Conservation (phyloP, 2,113 vertebrate species). For the Cheirogaleus medius region DNA sequence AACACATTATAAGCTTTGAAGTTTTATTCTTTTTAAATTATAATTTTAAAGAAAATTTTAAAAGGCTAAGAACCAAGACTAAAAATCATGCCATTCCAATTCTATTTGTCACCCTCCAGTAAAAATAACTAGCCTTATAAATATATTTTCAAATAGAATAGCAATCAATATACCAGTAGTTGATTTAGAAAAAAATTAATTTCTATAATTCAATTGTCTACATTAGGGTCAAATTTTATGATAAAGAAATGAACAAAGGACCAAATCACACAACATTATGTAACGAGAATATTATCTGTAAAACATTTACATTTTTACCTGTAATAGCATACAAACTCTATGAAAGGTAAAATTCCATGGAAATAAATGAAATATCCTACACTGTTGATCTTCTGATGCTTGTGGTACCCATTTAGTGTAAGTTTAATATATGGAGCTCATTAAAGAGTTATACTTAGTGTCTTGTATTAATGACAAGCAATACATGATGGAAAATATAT, state of each 20-base stretch:
- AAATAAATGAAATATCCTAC: conserved; percentile 47
- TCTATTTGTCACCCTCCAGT: not conserved
- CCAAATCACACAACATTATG: not conserved
- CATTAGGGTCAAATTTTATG: conserved; percentile 10
- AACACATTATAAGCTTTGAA: not conserved
- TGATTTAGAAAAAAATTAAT: not conserved
- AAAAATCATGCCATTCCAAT: not conserved
- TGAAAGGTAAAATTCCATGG: not conserved
- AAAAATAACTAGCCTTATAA: conserved; percentile 6
- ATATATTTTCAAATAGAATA: not conserved
- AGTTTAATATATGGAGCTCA: conserved; percentile 66
- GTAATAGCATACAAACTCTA: not conserved
- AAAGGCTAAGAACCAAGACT: conserved; percentile 27
- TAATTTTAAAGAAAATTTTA: conserved; percentile 39
- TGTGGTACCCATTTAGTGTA: not conserved
- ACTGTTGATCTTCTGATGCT: conserved; percentile 10
- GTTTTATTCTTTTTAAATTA: not conserved
- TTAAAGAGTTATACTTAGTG: conserved; percentile 64
- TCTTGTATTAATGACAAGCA: conserved; percentile 66
- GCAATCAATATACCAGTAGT: not conserved
- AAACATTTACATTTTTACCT: not conserved
- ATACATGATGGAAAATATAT: conserved; percentile 73
- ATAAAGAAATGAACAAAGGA: not conserved
- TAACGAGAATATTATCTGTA: not conserved
- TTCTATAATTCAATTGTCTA: not conserved